phyloP scores from a whole-genome alignment of 1,140 invertebrate genomes.

The Pachyrhynchus sulphureomaculatus region DNA sequence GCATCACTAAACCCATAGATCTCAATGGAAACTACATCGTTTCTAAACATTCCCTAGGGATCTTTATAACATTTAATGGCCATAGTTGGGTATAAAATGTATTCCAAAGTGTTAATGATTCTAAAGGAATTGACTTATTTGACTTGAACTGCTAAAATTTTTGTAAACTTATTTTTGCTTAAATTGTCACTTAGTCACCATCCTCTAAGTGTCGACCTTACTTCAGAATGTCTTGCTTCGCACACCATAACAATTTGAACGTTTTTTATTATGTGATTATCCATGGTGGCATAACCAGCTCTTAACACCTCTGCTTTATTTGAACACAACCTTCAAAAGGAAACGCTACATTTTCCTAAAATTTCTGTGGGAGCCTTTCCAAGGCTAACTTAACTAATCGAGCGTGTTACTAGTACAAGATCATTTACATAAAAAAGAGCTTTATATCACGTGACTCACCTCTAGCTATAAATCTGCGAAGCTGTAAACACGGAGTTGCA shows the following conservation, averaged over 20 bases:
- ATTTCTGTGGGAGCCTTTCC: slow-evolving; percentile 24
- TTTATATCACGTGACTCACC: slow-evolving; percentile 20
- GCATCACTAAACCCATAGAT: slow-evolving; percentile 39
- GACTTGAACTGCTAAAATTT: slow-evolving; percentile 49
- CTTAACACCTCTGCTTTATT: neutral
- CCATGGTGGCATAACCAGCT: neutral
- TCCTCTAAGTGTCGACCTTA: neutral
- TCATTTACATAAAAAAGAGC: slow-evolving; percentile 47
- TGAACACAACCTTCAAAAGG: neutral
- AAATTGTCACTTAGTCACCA: slow-evolving; percentile 45
- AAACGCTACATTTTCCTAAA: slow-evolving; percentile 29
- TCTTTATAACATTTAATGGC: neutral
- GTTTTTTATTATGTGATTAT: neutral
- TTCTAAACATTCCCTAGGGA: neutral
- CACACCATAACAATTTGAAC: neutral
- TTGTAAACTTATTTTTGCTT: slow-evolving; percentile 51
- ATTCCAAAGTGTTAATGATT: slow-evolving; percentile 24
- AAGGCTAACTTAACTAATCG: neutral
- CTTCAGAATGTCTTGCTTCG: neutral
- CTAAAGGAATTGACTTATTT: slow-evolving; percentile 46
- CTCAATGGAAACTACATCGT: neutral
- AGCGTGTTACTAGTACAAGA: slow-evolving; percentile 30
- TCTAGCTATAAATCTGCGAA: slow-evolving; percentile 20
- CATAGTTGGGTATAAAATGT: slow-evolving; percentile 8
- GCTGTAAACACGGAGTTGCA: slow-evolving; percentile 28